Conservation (phyloP, 1,140 invertebrate genomes). For the Chionoecetes opilio region DNA sequence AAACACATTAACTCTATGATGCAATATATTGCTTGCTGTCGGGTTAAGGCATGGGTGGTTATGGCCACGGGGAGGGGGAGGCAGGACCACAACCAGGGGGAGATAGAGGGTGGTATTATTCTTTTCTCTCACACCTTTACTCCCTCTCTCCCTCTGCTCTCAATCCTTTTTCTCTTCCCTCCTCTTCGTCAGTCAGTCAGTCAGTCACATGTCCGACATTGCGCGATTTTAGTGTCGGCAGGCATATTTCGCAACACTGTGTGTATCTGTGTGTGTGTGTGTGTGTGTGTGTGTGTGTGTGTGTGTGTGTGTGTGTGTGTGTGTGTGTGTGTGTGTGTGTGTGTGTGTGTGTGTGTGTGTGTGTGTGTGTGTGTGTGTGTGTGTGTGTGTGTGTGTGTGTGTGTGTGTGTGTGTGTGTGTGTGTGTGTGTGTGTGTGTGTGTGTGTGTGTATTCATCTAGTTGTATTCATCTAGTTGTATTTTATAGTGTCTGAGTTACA, state of each 20-base stretch:
- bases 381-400: too few relatives aligned
- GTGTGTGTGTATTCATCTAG: too few relatives aligned
- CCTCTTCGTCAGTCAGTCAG: neutral
- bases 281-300: too few relatives aligned
- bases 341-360: too few relatives aligned
- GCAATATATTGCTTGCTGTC: neutral
- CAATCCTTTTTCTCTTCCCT: neutral
- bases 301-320: too few relatives aligned
- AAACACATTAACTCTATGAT: slow-evolving; percentile 3
- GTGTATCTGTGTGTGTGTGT: too few relatives aligned
- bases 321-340: too few relatives aligned
- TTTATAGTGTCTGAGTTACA: too few relatives aligned
- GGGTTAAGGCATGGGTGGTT: neutral
- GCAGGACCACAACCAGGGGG: neutral
- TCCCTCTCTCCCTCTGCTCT: neutral
- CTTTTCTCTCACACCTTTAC: neutral
- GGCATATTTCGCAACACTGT: neutral
- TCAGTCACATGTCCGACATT: neutral
- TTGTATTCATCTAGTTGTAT: too few relatives aligned
- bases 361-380: too few relatives aligned
- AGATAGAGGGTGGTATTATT: neutral
- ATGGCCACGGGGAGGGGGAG: neutral
- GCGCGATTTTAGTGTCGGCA: neutral
- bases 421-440: too few relatives aligned
- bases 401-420: too few relatives aligned